A percentile compares a stretch with the other conserved stretches of the same genome.
These are phyloP conservation scores for Hormaphis cornu DNA, from an alignment of 1,140 invertebrate species.

Conservation along the genomic window DNA sequence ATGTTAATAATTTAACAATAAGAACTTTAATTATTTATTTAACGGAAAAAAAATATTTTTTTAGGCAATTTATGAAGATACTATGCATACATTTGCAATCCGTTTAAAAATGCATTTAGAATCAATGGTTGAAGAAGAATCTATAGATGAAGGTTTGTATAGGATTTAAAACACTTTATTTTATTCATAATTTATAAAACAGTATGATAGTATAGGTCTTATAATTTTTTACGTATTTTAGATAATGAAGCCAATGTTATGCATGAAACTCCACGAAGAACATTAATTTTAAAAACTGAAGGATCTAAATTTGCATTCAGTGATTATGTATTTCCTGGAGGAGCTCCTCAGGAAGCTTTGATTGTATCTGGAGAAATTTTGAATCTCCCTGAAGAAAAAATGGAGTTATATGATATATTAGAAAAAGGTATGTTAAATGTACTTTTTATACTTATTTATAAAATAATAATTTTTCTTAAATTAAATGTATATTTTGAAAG, in stretches of 20 bases:
- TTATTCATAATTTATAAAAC: no score
- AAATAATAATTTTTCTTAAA: neutral
- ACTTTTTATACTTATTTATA: neutral
- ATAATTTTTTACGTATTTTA: neutral
- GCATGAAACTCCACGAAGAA: conserved; percentile 20
- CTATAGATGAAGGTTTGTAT: conserved; percentile 8
- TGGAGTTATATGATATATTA: neutral
- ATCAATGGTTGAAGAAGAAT: conserved; percentile 24
- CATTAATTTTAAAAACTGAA: conserved; percentile 20
- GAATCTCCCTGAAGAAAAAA: conserved; percentile 7
- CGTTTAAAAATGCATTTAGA: conserved; percentile 30
- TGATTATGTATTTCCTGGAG: conserved; percentile 25
- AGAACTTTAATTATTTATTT: no score
- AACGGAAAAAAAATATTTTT: neutral
- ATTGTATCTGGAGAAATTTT: neutral
- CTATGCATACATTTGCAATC: neutral
- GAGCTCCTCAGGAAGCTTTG: conserved; percentile 2
- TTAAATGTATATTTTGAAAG: neutral
- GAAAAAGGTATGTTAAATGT: conserved; percentile 5
- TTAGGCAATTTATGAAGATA: conserved; percentile 12
- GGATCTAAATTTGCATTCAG: conserved; percentile 26
- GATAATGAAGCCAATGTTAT: neutral
- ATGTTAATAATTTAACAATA: no score
- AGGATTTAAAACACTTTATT: no score
- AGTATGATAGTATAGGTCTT: no score